Conservation (phyloP, 2,113 vertebrate genomes). For the Dendropsophus ebraccatus region DNA sequence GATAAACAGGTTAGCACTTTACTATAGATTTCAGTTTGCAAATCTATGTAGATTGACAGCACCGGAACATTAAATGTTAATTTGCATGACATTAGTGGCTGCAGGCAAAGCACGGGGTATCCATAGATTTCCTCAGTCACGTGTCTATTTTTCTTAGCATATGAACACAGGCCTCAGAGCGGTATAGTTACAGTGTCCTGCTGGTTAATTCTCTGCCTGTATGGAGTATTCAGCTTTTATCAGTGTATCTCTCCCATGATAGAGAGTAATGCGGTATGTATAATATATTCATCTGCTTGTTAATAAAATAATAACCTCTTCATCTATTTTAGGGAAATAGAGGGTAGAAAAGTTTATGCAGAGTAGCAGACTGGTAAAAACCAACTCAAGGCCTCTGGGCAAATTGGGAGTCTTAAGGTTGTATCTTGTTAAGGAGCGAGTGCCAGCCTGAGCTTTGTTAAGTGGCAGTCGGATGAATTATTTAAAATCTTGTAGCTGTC, state of each 20-base stretch:
- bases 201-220: not conserved
- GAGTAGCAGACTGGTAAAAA: conserved; percentile 70
- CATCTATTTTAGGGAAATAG: not conserved
- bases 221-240: conserved; percentile 21
- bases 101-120: conserved; percentile 9
- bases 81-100: conserved; percentile 39
- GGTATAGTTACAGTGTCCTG: not conserved
- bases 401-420: conserved; percentile 75
- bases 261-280: not conserved
- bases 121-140: conserved; percentile 7
- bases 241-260: not conserved
- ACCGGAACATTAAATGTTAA: conserved; percentile 32
- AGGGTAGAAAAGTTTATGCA: conserved; percentile 19
- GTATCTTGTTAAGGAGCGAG: conserved; percentile 82
- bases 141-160: not conserved
- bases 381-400: conserved; percentile 73
- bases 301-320: conserved; percentile 43
- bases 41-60: conserved; percentile 48
- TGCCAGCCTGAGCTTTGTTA: conserved; percentile 81
- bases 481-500: conserved; percentile 83
- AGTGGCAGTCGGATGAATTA: conserved; percentile 84
- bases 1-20: conserved; percentile 46
- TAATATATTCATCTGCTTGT: not conserved
- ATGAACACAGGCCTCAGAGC: not conserved
- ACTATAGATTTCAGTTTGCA: conserved; percentile 40